phyloP scores from a whole-genome alignment of 2,888 invertebrate genomes.

The Polyommatus icarus region DNA sequence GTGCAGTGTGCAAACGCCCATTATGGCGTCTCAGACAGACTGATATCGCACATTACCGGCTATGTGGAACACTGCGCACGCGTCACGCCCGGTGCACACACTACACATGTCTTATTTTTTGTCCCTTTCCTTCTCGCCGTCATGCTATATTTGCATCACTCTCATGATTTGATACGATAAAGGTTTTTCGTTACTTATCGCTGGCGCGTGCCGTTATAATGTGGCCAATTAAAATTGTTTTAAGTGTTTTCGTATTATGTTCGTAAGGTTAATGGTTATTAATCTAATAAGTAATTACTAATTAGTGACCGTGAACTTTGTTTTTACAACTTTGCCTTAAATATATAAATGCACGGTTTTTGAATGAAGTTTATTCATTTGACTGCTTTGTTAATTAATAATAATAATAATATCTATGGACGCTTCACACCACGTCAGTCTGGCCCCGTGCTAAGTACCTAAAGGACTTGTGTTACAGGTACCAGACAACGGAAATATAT shows the following conservation, averaged over 20 bases:
- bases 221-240: conserved; percentile 8
- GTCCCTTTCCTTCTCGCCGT: conserved; percentile 36
- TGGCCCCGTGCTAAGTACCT: too few relatives aligned
- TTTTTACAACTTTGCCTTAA: too few relatives aligned
- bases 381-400: too few relatives aligned
- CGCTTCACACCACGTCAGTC: too few relatives aligned
- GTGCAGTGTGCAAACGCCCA: too few relatives aligned
- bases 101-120: conserved; percentile 50
- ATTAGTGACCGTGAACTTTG: too few relatives aligned
- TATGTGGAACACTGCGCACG: conserved; percentile 56
- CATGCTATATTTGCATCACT: conserved; percentile 17
- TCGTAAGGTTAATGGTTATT: neutral
- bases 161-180: conserved; percentile 20
- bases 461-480: too few relatives aligned
- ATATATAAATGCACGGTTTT: too few relatives aligned
- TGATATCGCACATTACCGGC: conserved; percentile 47
- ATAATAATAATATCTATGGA: too few relatives aligned
- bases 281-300: neutral
- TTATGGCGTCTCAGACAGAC: conserved; percentile 33
- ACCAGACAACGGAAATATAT: too few relatives aligned
- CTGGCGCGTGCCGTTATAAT: conserved; percentile 32
- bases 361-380: too few relatives aligned
- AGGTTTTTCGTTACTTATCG: conserved; percentile 32
- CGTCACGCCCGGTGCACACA: conserved; percentile 57
- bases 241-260: neutral